These are phyloP conservation scores for Phenacoccus solenopsis DNA, from an alignment of 1,140 invertebrate genomes.

Conservation along the genomic window DNA sequence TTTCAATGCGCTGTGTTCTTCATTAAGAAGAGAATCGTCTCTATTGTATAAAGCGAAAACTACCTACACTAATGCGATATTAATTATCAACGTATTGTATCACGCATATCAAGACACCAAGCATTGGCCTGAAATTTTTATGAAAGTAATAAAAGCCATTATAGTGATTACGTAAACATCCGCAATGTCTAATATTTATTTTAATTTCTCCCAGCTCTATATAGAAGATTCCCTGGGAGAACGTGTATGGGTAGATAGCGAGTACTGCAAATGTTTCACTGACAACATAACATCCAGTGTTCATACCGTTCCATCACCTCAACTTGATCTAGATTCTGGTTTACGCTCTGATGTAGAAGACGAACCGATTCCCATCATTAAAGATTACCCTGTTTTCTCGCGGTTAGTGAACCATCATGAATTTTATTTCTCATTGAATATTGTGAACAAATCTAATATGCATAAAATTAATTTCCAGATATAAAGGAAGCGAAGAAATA, in stretches of 20 bases:
- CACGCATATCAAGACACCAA: constrained; percentile 62
- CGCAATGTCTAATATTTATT: constrained; percentile 18
- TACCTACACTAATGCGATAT: constrained; percentile 51
- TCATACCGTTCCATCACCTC: constrained; percentile 62
- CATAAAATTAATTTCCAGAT: too few species aligned
- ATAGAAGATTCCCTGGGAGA: constrained; percentile 90
- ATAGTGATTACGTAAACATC: constrained; percentile 7
- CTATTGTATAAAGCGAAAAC: constrained; percentile 34
- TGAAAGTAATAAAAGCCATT: constrained; percentile 44
- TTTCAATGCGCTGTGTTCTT: constrained; percentile 61
- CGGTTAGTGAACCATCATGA: too few species aligned
- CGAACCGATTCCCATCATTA: neutral
- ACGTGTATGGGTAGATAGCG: constrained; percentile 81
- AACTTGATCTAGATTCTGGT: constrained; percentile 33
- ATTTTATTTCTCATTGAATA: too few species aligned
- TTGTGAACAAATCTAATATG: too few species aligned
- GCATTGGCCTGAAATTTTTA: constrained; percentile 64
- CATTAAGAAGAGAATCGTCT: constrained; percentile 60
- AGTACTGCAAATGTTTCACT: constrained; percentile 80
- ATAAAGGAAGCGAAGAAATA: constrained; percentile 6
- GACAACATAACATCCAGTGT: constrained; percentile 86
- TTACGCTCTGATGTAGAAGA: neutral
- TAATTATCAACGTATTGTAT: constrained; percentile 75
- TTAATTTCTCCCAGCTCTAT: constrained; percentile 56
- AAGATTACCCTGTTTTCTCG: neutral